Evolutionary conservation across 2,797 vertebrate species (phyloP).

Genomic region (Lacerta viridis): DNA sequence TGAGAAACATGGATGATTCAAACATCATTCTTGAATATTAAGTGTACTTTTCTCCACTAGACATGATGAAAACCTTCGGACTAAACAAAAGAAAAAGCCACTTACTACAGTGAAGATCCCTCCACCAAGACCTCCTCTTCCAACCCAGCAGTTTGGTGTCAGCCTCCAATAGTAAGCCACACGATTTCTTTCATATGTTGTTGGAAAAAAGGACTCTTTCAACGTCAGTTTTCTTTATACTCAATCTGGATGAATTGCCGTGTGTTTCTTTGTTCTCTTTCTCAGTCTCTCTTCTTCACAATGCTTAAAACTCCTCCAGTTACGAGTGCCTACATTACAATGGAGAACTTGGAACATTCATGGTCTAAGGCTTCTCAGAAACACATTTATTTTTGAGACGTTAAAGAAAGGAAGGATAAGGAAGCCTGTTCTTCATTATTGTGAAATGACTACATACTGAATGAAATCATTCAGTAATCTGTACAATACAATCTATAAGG

Average conservation of each 20-base stretch:
- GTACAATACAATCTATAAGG: not conserved
- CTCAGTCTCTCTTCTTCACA: not conserved
- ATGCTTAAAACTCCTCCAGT: not conserved
- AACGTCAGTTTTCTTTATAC: not conserved
- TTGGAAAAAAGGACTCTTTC: not conserved
- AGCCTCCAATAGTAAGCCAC: conserved; percentile 89
- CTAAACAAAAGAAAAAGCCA: conserved; percentile 73
- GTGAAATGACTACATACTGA: not conserved
- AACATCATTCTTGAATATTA: not conserved
- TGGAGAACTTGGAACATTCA: not conserved
- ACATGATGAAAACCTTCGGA: conserved; percentile 84
- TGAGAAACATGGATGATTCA: not conserved
- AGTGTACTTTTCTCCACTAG: conserved; percentile 68
- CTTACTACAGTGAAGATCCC: conserved; percentile 76
- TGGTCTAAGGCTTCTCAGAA: not conserved
- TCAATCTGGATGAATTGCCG: not conserved
- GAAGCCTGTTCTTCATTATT: not conserved
- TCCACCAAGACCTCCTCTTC: conserved; percentile 87
- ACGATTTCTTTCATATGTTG: not conserved
- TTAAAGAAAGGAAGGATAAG: not conserved
- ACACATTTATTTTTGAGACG: not conserved
- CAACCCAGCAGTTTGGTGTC: conserved; percentile 91
- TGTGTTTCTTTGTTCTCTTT: not conserved
- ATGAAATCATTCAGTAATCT: too few species aligned
- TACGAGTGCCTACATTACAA: not conserved